phyloP scores from a whole-genome alignment of 53 echinoderm and acorn worm species.

The Actinopyga echinites region DNA sequence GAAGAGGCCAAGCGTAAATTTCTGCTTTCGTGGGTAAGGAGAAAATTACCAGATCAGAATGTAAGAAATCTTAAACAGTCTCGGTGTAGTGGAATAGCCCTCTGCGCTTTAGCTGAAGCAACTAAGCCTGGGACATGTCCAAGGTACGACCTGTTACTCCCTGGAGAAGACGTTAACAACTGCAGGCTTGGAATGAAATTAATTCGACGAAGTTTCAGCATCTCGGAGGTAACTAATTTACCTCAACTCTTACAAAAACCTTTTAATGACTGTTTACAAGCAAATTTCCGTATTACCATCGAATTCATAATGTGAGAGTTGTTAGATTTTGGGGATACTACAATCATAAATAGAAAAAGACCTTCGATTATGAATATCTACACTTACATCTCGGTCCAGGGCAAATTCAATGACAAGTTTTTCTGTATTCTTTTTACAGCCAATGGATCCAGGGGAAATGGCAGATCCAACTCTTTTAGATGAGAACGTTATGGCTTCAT shows the following conservation, averaged over 20 bases:
- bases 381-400: too few relatives aligned
- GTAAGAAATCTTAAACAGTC: constrained; percentile 62
- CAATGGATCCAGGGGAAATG: constrained; percentile 84
- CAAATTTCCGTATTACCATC: too few relatives aligned
- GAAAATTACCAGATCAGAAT: constrained; percentile 4
- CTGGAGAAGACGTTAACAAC: constrained; percentile 75
- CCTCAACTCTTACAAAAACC: background rate
- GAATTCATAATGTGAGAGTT: too few relatives aligned
- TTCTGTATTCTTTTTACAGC: constrained; percentile 54
- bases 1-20: background rate
- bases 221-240: constrained; percentile 64
- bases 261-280: background rate
- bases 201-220: constrained; percentile 66
- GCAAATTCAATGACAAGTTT: too few relatives aligned
- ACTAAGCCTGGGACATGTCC: constrained; percentile 80
- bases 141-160: constrained; percentile 75
- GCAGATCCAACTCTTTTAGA: constrained; percentile 48
- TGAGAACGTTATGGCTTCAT: constrained; percentile 63
- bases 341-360: too few relatives aligned
- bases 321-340: too few relatives aligned
- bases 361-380: too few relatives aligned
- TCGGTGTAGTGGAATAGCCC: constrained; percentile 68
- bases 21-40: constrained; percentile 25
- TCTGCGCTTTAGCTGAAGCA: constrained; percentile 78
- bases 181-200: constrained; percentile 88